Percentiles rank a stretch among this genome's conserved stretches.
Conservation (phyloP, 2,113 vertebrate species). For the Nipponia nippon region DNA sequence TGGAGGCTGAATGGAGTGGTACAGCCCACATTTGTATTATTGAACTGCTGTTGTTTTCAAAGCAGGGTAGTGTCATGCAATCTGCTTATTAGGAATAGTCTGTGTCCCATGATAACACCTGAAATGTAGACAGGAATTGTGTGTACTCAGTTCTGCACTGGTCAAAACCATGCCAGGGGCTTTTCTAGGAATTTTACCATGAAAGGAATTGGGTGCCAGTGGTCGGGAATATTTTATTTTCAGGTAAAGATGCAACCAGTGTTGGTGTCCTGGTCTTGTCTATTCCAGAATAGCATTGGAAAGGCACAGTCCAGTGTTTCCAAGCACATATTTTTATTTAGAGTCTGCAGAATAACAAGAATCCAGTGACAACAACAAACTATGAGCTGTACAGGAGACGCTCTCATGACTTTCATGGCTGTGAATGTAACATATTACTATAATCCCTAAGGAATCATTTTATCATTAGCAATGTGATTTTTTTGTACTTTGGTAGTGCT, state of each 20-base stretch:
- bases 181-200: neutral
- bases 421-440: neutral
- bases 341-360: neutral
- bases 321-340: neutral
- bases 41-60: neutral
- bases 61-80: neutral
- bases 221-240: neutral
- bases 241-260: neutral
- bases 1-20: neutral
- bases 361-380: neutral
- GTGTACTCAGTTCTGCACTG: neutral
- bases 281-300: neutral
- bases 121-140: neutral
- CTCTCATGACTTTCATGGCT: neutral
- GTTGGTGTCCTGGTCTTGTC: neutral
- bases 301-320: neutral
- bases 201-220: neutral
- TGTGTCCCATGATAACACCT: neutral
- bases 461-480: neutral
- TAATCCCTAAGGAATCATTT: neutral
- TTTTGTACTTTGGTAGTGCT: neutral
- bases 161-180: neutral
- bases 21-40: neutral
- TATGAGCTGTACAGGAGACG: neutral
- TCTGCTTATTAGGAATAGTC: neutral